A percentile compares a stretch with the other conserved stretches of the same genome.
Evolutionary conservation across 2,888 invertebrate species (phyloP).

Genomic region (Diloba caeruleocephala): DNA sequence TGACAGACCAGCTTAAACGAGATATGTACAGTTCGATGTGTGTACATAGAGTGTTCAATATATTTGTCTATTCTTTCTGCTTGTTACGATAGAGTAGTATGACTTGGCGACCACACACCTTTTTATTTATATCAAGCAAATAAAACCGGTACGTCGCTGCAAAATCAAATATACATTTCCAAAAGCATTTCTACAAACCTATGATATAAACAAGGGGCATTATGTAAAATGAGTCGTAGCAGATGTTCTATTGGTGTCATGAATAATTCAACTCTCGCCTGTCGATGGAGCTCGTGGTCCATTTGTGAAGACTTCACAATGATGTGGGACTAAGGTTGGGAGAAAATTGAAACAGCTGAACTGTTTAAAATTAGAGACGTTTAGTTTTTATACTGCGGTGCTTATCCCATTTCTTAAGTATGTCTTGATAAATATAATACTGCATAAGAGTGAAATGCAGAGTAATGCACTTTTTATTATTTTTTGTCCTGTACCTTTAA

Average conservation of each 20-base stretch:
- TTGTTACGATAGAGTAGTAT: no score
- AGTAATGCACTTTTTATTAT: no score
- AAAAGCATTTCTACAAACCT: slow-evolving; percentile 12
- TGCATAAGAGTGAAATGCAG: no score
- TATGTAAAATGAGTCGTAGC: slow-evolving; percentile 51
- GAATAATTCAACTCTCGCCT: slow-evolving; percentile 38
- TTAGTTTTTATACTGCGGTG: slow-evolving; percentile 7
- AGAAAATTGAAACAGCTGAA: slow-evolving; percentile 25
- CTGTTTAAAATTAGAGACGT: slow-evolving; percentile 18
- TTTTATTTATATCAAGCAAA: background rate
- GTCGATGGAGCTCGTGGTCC: slow-evolving; percentile 26
- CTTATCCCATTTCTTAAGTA: background rate
- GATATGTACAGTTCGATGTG: no score
- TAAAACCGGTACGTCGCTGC: slow-evolving; percentile 5
- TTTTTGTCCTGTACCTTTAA: no score
- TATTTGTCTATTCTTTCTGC: no score
- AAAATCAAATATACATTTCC: slow-evolving; percentile 37
- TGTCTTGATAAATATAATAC: no score
- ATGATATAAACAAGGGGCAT: slow-evolving; percentile 50
- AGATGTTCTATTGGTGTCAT: slow-evolving; percentile 32
- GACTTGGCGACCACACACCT: no score
- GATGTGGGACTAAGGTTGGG: slow-evolving; percentile 8
- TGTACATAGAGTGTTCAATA: no score
- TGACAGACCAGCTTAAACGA: no score
- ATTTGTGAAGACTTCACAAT: slow-evolving; percentile 30